phyloP scores from a whole-genome alignment of 2,797 vertebrate genomes.

The Garrulus glandarius region DNA sequence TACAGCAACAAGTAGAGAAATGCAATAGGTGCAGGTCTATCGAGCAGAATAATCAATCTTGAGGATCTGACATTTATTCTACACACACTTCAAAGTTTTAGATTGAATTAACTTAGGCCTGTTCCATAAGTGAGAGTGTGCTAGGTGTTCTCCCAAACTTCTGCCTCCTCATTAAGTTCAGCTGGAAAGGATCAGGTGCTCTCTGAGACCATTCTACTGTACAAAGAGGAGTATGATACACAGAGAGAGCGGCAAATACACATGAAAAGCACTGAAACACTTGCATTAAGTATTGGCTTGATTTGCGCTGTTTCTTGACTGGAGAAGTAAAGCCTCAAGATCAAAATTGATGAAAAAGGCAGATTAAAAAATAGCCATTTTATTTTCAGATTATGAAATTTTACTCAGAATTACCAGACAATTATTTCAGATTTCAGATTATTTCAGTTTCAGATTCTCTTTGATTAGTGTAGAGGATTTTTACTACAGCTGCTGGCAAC shows the following conservation, averaged over 20 bases:
- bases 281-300: background rate
- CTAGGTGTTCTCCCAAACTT: background rate
- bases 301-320: background rate
- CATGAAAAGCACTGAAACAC: background rate
- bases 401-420: background rate
- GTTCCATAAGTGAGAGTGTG: background rate
- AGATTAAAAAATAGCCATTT: background rate
- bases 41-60: background rate
- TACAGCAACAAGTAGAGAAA: background rate
- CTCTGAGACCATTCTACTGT: background rate
- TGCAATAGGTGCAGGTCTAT: background rate
- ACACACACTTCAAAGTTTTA: background rate
- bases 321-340: background rate
- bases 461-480: background rate
- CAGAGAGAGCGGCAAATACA: background rate
- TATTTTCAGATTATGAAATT: background rate
- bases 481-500: background rate
- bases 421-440: too few relatives aligned
- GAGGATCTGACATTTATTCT: background rate
- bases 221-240: background rate
- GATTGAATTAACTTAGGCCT: background rate
- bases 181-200: background rate
- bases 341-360: background rate
- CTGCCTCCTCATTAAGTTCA: background rate
- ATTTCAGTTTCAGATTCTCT: background rate